These are phyloP conservation scores for Diplodus sargus DNA, from an alignment of 2,797 vertebrate species.

Conservation along the genomic window DNA sequence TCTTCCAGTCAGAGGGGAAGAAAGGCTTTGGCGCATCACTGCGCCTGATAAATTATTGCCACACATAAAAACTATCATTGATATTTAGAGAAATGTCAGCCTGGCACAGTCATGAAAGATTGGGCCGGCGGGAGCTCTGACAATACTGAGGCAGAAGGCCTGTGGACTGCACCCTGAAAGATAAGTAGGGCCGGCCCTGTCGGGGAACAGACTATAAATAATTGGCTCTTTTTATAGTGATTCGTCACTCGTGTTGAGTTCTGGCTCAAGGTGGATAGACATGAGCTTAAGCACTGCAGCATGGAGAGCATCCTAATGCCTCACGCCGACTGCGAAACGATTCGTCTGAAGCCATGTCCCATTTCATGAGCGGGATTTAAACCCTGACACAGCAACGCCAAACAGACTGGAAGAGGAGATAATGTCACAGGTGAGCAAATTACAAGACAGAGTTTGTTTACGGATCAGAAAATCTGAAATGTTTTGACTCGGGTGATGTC, in stretches of 20 bases:
- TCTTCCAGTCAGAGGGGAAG: constrained; percentile 10
- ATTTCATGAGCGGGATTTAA: constrained; percentile 31
- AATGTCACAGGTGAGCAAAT: constrained; percentile 29
- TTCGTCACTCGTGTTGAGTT: constrained; percentile 60
- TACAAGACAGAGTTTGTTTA: constrained; percentile 25
- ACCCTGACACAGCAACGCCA: constrained; percentile 14
- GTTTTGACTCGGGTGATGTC: constrained; percentile 4
- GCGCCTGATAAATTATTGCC: constrained; percentile 60
- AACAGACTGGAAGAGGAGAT: constrained; percentile 4
- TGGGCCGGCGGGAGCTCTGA: constrained; percentile 47
- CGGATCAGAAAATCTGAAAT: constrained; percentile 26
- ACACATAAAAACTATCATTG: constrained; percentile 70
- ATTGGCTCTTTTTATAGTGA: constrained; percentile 80
- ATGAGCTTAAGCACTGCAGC: constrained; percentile 47
- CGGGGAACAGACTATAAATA: constrained; percentile 79
- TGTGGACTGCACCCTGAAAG: constrained; percentile 71
- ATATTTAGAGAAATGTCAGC: constrained; percentile 76
- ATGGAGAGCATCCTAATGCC: constrained; percentile 35
- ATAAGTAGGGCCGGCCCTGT: constrained; percentile 75
- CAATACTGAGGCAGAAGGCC: constrained; percentile 52
- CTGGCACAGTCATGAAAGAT: constrained; percentile 70
- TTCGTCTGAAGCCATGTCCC: constrained; percentile 23
- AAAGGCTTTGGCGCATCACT: constrained; percentile 35
- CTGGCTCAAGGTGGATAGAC: constrained; percentile 61
- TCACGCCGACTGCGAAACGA: constrained; percentile 12